Conservation (phyloP, 2,113 vertebrate species). For the Origma solitaria region DNA sequence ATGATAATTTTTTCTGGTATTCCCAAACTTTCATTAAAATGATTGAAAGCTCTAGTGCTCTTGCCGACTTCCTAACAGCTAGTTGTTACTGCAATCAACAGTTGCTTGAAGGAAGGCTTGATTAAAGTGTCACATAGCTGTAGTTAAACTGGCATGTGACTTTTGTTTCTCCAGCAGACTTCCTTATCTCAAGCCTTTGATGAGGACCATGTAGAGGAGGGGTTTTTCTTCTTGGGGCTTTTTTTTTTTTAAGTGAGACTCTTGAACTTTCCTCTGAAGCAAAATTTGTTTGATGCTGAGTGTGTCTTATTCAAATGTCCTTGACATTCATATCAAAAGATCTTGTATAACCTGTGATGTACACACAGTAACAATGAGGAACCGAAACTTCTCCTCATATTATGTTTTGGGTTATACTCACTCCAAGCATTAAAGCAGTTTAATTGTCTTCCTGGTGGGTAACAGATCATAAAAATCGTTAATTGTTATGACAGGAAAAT, state of each 20-base stretch:
- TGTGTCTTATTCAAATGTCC: neutral
- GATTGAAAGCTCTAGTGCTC: neutral
- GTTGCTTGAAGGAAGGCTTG: neutral
- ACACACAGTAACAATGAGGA: neutral
- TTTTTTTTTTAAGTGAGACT: neutral
- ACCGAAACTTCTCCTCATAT: neutral
- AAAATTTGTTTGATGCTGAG: neutral
- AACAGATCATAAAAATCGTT: neutral
- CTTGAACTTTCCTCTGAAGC: neutral
- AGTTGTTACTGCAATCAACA: neutral
- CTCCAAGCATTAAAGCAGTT: neutral
- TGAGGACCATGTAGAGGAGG: neutral
- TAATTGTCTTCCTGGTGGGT: neutral
- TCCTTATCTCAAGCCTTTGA: neutral
- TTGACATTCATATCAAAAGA: neutral
- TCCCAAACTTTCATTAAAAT: neutral
- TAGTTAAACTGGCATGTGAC: conserved; percentile 4
- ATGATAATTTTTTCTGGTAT: neutral
- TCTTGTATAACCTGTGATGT: neutral
- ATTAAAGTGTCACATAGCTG: neutral
- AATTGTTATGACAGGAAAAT: neutral
- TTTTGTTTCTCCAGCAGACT: neutral
- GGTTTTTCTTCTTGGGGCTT: fast-evolving
- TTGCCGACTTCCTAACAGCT: neutral
- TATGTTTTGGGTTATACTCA: neutral